Evolutionary conservation across 2,888 invertebrate species (phyloP).

Genomic region (Pristionchus mayeri): DNA sequence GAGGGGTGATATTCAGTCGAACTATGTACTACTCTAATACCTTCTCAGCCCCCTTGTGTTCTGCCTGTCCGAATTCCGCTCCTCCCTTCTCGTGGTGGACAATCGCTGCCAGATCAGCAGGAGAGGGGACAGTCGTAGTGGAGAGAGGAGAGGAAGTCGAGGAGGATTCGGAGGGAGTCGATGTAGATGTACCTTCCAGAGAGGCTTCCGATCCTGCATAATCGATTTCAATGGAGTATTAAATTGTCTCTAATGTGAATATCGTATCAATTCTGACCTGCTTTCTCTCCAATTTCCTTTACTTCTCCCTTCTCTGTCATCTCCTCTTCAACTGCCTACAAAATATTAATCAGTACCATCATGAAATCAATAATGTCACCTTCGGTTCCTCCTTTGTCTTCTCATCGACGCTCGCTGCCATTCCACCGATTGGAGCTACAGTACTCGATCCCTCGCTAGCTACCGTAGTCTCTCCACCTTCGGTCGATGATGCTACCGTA

Average conservation of each 20-base stretch:
- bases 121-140: constrained; percentile 10
- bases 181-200: constrained; percentile 22
- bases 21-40: not conserved
- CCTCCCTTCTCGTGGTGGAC: constrained; percentile 28
- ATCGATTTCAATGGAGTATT: not conserved
- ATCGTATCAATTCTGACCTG: not conserved
- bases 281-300: constrained; percentile 1
- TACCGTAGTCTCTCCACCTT: not conserved
- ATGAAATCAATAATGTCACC: not conserved
- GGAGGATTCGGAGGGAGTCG: constrained; percentile 48
- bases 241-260: not conserved
- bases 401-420: constrained; percentile 33
- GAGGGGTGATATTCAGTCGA: not conserved
- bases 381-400: constrained; percentile 4
- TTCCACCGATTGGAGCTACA: not conserved
- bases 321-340: constrained; percentile 17
- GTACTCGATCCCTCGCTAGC: not conserved
- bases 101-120: constrained; percentile 24
- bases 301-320: not conserved
- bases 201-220: not conserved
- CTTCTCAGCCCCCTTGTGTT: constrained; percentile 4
- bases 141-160: not conserved
- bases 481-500: not conserved
- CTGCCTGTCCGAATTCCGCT: constrained; percentile 37
- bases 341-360: not conserved